Percentiles rank a stretch among this genome's conserved stretches.
Conservation (phyloP, 2,888 invertebrate genomes). For the Ceratothoa steindachneri region DNA sequence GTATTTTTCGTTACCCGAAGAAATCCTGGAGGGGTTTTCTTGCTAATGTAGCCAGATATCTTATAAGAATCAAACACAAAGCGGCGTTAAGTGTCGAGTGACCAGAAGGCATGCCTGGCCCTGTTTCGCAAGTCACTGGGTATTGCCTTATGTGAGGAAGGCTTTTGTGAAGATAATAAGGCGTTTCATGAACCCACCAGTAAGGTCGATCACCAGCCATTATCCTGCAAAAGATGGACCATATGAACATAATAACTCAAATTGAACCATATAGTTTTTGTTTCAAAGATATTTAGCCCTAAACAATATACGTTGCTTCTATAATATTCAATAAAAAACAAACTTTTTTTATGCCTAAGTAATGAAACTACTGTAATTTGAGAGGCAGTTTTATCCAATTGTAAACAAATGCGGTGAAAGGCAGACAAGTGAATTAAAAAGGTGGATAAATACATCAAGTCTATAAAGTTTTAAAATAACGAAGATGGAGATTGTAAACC, state of each 20-base stretch:
- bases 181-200: conserved; percentile 68
- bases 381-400: no score
- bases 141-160: conserved; percentile 57
- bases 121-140: conserved; percentile 67
- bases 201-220: conserved; percentile 67
- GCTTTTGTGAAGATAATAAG: conserved; percentile 39
- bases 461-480: no score
- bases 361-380: no score
- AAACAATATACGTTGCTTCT: no score
- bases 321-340: neutral
- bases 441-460: no score
- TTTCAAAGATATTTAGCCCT: neutral
- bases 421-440: no score
- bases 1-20: neutral
- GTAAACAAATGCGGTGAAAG: no score
- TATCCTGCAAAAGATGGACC: conserved; percentile 58
- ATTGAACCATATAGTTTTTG: neutral
- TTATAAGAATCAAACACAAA: conserved; percentile 52
- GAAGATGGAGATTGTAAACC: no score
- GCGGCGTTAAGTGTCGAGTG: conserved; percentile 63
- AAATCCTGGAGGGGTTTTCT: neutral
- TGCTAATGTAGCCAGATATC: neutral
- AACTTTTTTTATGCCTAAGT: neutral
- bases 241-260: neutral
- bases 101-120: conserved; percentile 68